These are phyloP conservation scores for Semibalanus balanoides DNA, from an alignment of 1,140 invertebrate genomes.

Conservation along the genomic window DNA sequence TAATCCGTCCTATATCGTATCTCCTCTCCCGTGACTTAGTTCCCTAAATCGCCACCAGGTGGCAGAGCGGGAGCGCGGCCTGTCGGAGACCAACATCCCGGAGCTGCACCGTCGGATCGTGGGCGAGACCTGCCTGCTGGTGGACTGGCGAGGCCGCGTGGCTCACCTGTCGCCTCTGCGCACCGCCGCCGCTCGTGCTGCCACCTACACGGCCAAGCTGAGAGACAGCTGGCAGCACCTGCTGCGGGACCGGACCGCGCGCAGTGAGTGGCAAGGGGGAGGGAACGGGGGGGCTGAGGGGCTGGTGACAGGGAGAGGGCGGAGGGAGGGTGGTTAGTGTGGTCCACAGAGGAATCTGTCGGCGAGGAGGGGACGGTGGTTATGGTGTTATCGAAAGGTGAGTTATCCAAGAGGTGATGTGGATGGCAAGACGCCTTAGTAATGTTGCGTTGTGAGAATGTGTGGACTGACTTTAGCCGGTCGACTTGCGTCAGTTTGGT, in stretches of 20 bases:
- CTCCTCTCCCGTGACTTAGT: too few relatives aligned
- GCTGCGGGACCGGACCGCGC: constrained; percentile 64
- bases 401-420: too few relatives aligned
- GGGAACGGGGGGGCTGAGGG: background rate
- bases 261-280: constrained; percentile 18
- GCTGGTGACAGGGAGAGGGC: background rate
- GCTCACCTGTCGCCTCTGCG: constrained; percentile 35
- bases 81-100: background rate
- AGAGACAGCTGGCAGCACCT: constrained; percentile 85
- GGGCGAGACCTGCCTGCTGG: background rate
- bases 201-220: constrained; percentile 56
- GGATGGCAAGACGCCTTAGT: too few relatives aligned
- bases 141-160: background rate
- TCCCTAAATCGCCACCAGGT: too few relatives aligned
- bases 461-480: too few relatives aligned
- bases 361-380: too few relatives aligned
- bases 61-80: background rate
- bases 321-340: too few relatives aligned
- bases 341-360: too few relatives aligned
- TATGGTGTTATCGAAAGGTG: too few relatives aligned
- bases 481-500: too few relatives aligned
- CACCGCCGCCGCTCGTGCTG: constrained; percentile 50
- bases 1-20: too few relatives aligned
- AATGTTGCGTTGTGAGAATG: too few relatives aligned
- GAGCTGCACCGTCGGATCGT: background rate